Conservation (phyloP, 2,888 invertebrate genomes). For the Vesta saturnalis region DNA sequence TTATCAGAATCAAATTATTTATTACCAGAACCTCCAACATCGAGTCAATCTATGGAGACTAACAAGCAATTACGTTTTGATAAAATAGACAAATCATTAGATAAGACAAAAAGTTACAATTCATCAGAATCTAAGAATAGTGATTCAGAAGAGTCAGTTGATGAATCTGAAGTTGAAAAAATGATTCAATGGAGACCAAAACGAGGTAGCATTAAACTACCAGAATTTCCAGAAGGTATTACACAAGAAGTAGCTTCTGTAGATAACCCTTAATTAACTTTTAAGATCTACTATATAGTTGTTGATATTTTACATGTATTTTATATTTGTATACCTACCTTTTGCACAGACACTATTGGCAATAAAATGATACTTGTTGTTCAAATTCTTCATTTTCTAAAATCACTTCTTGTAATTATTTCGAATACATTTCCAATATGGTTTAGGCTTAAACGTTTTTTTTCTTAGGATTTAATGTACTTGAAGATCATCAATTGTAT, state of each 20-base stretch:
- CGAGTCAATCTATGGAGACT: background rate
- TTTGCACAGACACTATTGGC: constrained; percentile 31
- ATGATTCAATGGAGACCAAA: constrained; percentile 58
- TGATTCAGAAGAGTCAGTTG: constrained; percentile 2
- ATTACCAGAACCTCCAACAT: constrained; percentile 21
- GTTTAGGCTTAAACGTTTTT: too few species aligned
- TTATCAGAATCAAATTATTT: constrained; percentile 27
- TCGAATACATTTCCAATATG: too few species aligned
- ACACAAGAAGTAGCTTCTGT: constrained; percentile 21
- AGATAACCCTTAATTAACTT: constrained; percentile 18
- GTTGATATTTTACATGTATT: constrained; percentile 32
- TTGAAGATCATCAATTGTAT: constrained; percentile 24
- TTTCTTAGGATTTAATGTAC: background rate
- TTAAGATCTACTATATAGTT: constrained; percentile 20
- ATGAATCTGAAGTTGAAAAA: constrained; percentile 21
- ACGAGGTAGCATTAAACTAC: constrained; percentile 59
- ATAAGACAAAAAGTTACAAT: background rate
- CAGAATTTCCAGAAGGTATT: constrained; percentile 50
- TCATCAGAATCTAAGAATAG: background rate
- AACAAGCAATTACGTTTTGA: background rate
- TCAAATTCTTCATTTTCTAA: background rate
- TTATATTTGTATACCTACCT: constrained; percentile 35
- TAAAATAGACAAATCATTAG: background rate
- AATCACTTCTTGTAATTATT: too few species aligned
- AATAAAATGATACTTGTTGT: constrained; percentile 33